A percentile compares a stretch with the other conserved stretches of the same genome.
phyloP scores from a whole-genome alignment of 2,797 vertebrate genomes.

The Spizella passerina region DNA sequence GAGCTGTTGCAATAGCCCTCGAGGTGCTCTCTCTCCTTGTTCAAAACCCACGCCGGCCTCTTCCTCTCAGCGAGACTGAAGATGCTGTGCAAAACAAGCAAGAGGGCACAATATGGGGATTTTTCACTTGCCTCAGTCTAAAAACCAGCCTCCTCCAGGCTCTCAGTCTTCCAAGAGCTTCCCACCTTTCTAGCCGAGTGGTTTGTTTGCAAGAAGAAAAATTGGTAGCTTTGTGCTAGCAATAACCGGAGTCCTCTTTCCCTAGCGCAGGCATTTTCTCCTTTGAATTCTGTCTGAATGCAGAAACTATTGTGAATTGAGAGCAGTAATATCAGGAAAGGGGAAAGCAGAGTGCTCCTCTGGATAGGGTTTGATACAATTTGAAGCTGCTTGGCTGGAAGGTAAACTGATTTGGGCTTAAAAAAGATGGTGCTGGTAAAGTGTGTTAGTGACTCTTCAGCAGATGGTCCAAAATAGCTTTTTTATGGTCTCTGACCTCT shows the following conservation, averaged over 20 bases:
- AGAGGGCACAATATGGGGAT: not conserved
- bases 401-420: constrained; percentile 34
- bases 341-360: not conserved
- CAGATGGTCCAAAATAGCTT: constrained; percentile 1
- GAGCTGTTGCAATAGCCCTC: not conserved
- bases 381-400: constrained; percentile 21
- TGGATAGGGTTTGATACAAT: constrained; percentile 29
- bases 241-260: not conserved
- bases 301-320: not conserved
- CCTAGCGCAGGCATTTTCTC: not conserved
- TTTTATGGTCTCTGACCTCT: not conserved
- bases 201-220: not conserved
- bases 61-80: not conserved
- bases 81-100: not conserved
- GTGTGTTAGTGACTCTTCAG: constrained; percentile 2
- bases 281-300: not conserved
- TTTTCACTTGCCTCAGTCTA: not conserved
- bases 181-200: not conserved
- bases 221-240: not conserved
- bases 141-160: not conserved
- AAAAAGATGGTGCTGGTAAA: constrained; percentile 17
- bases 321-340: not conserved
- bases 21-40: not conserved
- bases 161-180: constrained; percentile 20
- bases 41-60: not conserved